These are phyloP conservation scores for Schizopygopsis malacanthus DNA, from an alignment of 2,797 vertebrate species.

Conservation along the genomic window DNA sequence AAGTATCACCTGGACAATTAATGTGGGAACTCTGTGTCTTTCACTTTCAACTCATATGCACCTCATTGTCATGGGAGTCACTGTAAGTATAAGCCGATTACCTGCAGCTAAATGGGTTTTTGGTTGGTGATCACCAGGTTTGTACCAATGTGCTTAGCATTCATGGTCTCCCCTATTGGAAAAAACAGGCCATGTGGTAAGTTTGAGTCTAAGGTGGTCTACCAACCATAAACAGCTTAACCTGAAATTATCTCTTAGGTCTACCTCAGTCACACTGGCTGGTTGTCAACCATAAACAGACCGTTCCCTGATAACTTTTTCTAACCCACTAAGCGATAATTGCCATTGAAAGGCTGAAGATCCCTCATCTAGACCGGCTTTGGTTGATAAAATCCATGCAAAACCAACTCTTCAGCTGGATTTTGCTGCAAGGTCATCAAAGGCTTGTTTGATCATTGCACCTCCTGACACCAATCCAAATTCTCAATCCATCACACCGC, in stretches of 20 bases:
- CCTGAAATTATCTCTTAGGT: not conserved
- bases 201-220: not conserved
- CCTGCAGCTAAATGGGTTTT: constrained; percentile 32
- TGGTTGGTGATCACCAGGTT: constrained; percentile 15
- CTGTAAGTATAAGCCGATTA: constrained; percentile 15
- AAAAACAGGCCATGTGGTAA: not conserved
- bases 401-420: not conserved
- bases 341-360: not conserved
- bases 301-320: not conserved
- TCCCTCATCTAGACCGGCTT: not conserved
- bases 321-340: not conserved
- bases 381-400: not conserved
- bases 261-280: not conserved
- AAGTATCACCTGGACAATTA: not conserved
- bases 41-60: not conserved
- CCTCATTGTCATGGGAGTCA: constrained; percentile 14
- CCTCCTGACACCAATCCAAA: not conserved
- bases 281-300: not conserved
- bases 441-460: constrained; percentile 8
- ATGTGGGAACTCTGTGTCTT: not conserved
- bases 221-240: not conserved
- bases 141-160: constrained; percentile 13
- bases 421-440: constrained; percentile 4
- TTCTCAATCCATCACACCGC: constrained; percentile 18
- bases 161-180: not conserved